Percentiles rank a stretch among this genome's conserved stretches.
Evolutionary conservation across 2,888 invertebrate species (phyloP).

Genomic region (Apodemia zela): DNA sequence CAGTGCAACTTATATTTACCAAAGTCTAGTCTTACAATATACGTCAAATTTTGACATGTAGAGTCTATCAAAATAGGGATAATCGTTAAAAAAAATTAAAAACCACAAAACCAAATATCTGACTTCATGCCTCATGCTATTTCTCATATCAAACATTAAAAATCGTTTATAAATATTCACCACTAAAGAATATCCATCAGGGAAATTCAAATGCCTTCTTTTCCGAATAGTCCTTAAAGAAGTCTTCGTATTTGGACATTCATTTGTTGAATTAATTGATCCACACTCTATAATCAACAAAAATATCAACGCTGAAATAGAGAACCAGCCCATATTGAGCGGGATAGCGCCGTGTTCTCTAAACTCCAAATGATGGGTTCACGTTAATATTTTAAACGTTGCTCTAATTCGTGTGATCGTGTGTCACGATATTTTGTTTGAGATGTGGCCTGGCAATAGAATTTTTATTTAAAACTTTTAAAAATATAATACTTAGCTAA

Average conservation of each 20-base stretch:
- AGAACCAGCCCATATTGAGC: slow-evolving; percentile 1
- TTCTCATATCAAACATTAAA: neutral
- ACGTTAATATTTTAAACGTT: neutral
- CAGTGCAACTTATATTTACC: no score
- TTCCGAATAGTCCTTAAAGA: slow-evolving; percentile 49
- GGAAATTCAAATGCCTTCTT: slow-evolving; percentile 58
- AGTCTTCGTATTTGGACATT: slow-evolving; percentile 59
- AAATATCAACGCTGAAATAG: neutral
- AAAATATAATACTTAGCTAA: no score
- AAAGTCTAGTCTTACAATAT: no score
- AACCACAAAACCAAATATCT: no score
- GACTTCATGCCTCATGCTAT: neutral
- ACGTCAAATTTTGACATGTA: no score
- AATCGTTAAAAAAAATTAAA: neutral
- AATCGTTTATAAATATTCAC: slow-evolving; percentile 40
- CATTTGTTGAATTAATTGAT: slow-evolving; percentile 29
- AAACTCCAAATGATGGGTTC: slow-evolving; percentile 11
- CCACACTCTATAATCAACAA: neutral
- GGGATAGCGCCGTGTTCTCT: neutral
- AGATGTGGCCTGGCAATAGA: neutral
- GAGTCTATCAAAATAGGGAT: no score
- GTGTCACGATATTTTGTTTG: neutral
- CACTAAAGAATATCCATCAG: slow-evolving; percentile 51
- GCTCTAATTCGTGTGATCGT: neutral
- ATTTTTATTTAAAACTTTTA: neutral